A percentile compares a stretch with the other conserved stretches of the same genome.
Evolutionary conservation across 2,888 invertebrate species (phyloP).

Genomic region (Harmothoe impar): DNA sequence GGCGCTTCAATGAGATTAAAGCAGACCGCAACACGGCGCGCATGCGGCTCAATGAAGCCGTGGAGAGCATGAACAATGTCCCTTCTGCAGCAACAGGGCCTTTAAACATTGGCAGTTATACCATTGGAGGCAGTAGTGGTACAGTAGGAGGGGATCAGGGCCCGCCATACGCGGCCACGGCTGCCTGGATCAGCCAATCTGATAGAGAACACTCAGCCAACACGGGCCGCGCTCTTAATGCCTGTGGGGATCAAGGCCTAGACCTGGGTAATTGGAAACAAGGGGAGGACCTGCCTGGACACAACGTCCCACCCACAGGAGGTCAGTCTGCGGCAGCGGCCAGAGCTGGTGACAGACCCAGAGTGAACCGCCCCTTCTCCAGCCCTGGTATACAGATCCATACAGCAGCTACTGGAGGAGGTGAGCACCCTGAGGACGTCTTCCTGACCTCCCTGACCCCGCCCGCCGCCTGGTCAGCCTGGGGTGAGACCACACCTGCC

Average conservation of each 20-base stretch:
- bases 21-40: neutral
- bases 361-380: neutral
- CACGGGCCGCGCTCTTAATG: too few relatives aligned
- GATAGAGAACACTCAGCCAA: too few relatives aligned
- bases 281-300: neutral
- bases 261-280: neutral
- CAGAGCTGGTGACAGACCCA: too few relatives aligned
- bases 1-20: constrained; percentile 7
- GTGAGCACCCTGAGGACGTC: neutral
- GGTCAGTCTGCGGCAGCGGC: too few relatives aligned
- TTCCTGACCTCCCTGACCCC: too few relatives aligned
- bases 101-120: too few relatives aligned
- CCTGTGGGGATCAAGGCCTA: too few relatives aligned
- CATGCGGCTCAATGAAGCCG: neutral
- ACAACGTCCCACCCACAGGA: too few relatives aligned
- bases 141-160: neutral
- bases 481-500: too few relatives aligned
- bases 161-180: neutral
- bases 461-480: too few relatives aligned
- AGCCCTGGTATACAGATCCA: neutral
- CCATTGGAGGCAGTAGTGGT: too few relatives aligned
- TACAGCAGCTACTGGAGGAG: neutral
- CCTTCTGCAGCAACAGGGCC: too few relatives aligned
- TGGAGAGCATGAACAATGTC: neutral
- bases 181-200: neutral